Conservation (phyloP, 2,888 invertebrate genomes). For the Drosophila diplacantha region DNA sequence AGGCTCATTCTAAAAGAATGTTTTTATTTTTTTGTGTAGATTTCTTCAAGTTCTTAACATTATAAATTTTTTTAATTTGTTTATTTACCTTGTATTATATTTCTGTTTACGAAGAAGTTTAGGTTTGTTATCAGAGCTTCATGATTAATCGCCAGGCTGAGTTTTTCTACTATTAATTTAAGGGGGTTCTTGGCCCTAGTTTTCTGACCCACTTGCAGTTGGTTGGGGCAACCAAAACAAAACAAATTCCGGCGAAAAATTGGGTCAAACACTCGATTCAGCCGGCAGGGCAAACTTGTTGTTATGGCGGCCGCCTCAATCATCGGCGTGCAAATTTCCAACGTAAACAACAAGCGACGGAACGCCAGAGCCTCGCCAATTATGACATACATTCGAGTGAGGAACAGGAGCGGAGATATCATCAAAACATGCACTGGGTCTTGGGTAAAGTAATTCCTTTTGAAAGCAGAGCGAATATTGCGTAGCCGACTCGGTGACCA, state of each 20-base stretch:
- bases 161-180: constrained; percentile 3
- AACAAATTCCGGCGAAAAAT: constrained; percentile 44
- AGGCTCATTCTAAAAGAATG: no score
- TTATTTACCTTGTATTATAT: constrained; percentile 35
- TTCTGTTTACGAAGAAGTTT: constrained; percentile 44
- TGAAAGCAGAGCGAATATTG: constrained; percentile 20
- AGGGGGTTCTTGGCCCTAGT: constrained; percentile 1
- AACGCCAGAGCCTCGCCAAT: constrained; percentile 21
- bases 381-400: constrained; percentile 38
- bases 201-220: constrained; percentile 30
- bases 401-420: constrained; percentile 29
- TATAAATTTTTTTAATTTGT: rapidly evolving
- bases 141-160: constrained; percentile 42
- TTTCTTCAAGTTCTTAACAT: not conserved
- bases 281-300: constrained; percentile 42
- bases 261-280: constrained; percentile 51
- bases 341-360: constrained; percentile 33
- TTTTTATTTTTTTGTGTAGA: no score
- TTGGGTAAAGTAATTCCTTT: constrained; percentile 7
- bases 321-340: constrained; percentile 34
- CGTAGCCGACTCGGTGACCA: constrained; percentile 42
- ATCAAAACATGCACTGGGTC: constrained; percentile 14
- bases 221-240: constrained; percentile 15
- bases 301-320: constrained; percentile 36
- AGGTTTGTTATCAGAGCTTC: constrained; percentile 3